Evolutionary conservation across 1,140 invertebrate species (phyloP).

Genomic region (Brachionus manjavacas): DNA sequence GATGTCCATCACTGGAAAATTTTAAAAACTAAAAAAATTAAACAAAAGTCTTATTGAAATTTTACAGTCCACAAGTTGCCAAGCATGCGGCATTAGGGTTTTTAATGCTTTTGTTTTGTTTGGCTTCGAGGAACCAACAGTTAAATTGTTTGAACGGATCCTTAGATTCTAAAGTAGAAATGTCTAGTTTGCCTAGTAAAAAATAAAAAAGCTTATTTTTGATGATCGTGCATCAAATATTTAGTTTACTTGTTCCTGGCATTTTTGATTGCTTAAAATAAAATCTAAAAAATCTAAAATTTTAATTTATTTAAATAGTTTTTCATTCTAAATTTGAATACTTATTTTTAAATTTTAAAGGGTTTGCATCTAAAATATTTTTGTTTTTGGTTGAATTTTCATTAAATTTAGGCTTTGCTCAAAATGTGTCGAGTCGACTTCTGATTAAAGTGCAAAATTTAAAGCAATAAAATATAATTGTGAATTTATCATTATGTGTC

Average conservation of each 20-base stretch:
- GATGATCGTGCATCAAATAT: background rate
- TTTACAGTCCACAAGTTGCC: conserved; percentile 3
- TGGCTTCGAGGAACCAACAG: background rate
- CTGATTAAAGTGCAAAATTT: too few relatives aligned
- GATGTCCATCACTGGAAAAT: background rate
- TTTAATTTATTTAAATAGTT: background rate
- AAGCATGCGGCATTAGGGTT: background rate
- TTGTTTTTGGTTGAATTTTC: too few relatives aligned
- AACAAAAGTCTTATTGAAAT: background rate
- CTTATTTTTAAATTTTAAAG: background rate
- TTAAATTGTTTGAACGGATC: background rate
- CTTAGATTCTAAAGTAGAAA: background rate
- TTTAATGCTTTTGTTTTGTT: background rate
- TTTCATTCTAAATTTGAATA: background rate
- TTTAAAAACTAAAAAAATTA: background rate
- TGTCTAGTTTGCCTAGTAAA: background rate
- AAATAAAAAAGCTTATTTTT: background rate
- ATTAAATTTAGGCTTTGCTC: too few relatives aligned
- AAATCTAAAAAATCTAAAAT: background rate
- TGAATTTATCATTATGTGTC: too few relatives aligned
- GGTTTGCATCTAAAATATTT: background rate
- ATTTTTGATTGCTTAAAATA: background rate
- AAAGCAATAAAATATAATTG: too few relatives aligned
- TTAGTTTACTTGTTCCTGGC: conserved; percentile 1
- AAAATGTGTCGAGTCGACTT: too few relatives aligned